These are phyloP conservation scores for Meloidogyne floridensis DNA, from an alignment of 1,140 invertebrate species.

Conservation along the genomic window DNA sequence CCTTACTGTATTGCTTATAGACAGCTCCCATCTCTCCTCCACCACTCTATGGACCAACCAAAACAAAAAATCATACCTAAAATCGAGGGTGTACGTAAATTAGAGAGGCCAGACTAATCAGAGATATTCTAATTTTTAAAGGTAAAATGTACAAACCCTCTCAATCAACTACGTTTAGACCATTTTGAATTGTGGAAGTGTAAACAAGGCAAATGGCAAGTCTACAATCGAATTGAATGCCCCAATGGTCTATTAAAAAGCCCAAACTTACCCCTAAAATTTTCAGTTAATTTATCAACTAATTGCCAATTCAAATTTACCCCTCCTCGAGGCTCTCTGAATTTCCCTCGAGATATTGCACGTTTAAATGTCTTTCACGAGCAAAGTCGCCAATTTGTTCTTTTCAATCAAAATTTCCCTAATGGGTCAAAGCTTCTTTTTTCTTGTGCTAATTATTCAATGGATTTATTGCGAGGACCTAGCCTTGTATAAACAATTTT, in stretches of 20 bases:
- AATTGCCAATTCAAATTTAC: slow-evolving; percentile 40
- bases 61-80: too few species aligned
- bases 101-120: background rate
- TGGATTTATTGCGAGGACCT: background rate
- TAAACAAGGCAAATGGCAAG: slow-evolving; percentile 47
- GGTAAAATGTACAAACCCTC: slow-evolving; percentile 41
- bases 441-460: slow-evolving; percentile 41
- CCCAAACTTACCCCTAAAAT: background rate
- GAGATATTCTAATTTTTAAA: slow-evolving; percentile 13
- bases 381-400: slow-evolving; percentile 46
- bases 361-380: slow-evolving; percentile 45
- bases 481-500: background rate
- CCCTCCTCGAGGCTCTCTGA: background rate
- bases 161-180: slow-evolving; percentile 27
- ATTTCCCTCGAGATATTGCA: background rate
- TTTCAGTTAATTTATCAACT: background rate
- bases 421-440: slow-evolving; percentile 44
- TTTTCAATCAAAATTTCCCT: slow-evolving; percentile 51
- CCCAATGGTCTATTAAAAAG: slow-evolving; percentile 35
- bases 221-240: slow-evolving; percentile 43
- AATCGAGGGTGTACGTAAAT: too few species aligned
- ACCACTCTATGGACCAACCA: too few species aligned
- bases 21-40: too few species aligned
- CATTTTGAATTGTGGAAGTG: slow-evolving; percentile 50
- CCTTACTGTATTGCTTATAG: too few species aligned